Evolutionary conservation across 2,888 invertebrate genomes (phyloP).

Genomic region (Alloscopus bannaensis): DNA sequence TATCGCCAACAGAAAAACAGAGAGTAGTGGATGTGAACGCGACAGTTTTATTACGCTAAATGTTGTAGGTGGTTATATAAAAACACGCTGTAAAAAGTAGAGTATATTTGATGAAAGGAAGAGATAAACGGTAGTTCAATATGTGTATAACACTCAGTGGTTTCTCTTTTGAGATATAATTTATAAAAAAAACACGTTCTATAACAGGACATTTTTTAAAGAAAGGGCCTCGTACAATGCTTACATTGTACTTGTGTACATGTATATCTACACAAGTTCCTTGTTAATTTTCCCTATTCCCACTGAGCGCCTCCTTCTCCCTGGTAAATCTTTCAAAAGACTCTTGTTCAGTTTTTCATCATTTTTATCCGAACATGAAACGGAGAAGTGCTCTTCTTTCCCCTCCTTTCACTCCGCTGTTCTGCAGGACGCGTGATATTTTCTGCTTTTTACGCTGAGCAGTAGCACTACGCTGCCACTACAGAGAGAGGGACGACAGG

Average conservation of each 20-base stretch:
- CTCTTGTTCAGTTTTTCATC: constrained; percentile 14
- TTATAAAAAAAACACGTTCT: not conserved
- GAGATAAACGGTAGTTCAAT: not conserved
- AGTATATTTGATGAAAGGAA: not conserved
- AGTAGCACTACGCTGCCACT: constrained; percentile 23
- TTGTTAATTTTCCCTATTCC: not conserved
- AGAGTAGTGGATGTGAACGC: not conserved
- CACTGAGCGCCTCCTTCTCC: constrained; percentile 2
- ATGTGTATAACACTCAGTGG: not conserved
- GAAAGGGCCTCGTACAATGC: too few relatives aligned
- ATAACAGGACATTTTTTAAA: too few relatives aligned
- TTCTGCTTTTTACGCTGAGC: not conserved
- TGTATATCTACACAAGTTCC: not conserved
- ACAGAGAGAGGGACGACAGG: constrained; percentile 3
- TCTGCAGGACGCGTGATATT: not conserved
- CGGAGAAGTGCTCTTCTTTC: constrained; percentile 4
- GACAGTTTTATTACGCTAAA: not conserved
- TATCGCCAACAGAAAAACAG: constrained; percentile 1
- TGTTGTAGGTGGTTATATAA: not conserved
- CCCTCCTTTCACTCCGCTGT: not conserved
- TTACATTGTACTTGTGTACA: too few relatives aligned
- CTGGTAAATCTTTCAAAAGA: constrained; percentile 7
- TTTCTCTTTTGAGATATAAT: not conserved
- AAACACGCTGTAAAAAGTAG: not conserved
- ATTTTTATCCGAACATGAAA: not conserved